Percentiles rank a stretch among this genome's conserved stretches.
Evolutionary conservation across 2,888 invertebrate genomes (phyloP).

Genomic region (Oligia fasciuncula): DNA sequence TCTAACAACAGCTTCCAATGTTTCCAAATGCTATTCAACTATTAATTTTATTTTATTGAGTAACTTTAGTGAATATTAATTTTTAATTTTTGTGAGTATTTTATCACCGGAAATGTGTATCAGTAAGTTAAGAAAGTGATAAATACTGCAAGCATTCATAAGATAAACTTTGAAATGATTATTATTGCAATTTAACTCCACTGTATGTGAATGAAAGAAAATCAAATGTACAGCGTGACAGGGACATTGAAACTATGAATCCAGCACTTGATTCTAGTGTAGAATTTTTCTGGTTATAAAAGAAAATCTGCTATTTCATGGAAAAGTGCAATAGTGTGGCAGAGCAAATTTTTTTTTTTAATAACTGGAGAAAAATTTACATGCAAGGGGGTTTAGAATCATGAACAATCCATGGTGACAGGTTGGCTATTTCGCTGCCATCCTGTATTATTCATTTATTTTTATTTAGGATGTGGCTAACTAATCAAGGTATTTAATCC

Average conservation of each 20-base stretch:
- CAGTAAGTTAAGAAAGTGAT: conserved; percentile 27
- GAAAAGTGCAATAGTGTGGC: background rate
- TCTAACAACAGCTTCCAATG: background rate
- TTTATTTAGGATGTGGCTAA: too few relatives aligned
- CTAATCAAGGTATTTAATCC: background rate
- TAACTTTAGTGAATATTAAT: background rate
- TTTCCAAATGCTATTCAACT: background rate
- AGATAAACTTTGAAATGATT: background rate
- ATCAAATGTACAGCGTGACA: background rate
- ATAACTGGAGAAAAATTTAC: too few relatives aligned
- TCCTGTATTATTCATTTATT: background rate
- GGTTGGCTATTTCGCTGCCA: background rate
- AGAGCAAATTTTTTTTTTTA: background rate
- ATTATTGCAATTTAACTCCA: background rate
- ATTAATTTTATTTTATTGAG: background rate
- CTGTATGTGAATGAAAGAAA: background rate
- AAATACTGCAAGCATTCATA: background rate
- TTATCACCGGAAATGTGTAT: conserved; percentile 24
- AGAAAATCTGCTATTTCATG: background rate
- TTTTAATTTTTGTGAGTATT: background rate
- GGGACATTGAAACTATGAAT: background rate
- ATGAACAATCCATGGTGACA: too few relatives aligned
- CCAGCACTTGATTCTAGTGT: too few relatives aligned
- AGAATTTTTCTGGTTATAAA: too few relatives aligned
- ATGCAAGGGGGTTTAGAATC: too few relatives aligned